Conservation (phyloP, 2,888 invertebrate genomes). For the Microchrysa polita region DNA sequence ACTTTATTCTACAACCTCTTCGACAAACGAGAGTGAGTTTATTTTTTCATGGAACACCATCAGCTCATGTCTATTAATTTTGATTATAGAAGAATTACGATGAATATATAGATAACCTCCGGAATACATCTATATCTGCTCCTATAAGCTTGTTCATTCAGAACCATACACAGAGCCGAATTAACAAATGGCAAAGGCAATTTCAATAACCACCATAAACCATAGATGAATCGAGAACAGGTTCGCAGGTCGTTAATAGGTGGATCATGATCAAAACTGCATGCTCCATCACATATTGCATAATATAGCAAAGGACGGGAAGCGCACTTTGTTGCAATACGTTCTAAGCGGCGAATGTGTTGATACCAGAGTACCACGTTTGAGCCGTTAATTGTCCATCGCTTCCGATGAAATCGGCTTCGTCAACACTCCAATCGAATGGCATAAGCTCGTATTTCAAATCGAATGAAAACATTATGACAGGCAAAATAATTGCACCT, state of each 20-base stretch:
- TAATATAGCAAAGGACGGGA: conserved; percentile 3
- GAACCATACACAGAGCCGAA: too few species aligned
- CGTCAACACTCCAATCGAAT: background rate
- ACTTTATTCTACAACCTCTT: too few species aligned
- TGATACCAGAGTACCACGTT: background rate
- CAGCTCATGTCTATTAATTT: too few species aligned
- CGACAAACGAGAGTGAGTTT: too few species aligned
- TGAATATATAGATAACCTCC: too few species aligned
- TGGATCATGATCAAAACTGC: conserved; percentile 26
- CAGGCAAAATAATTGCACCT: conserved; percentile 39
- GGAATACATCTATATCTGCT: too few species aligned
- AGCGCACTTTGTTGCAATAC: background rate
- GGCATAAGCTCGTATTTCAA: conserved; percentile 27
- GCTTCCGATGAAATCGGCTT: conserved; percentile 10
- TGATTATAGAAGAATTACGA: too few species aligned
- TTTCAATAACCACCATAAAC: background rate
- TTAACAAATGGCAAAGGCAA: conserved; percentile 12
- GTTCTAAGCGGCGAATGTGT: background rate
- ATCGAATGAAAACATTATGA: conserved; percentile 28
- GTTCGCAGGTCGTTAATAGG: conserved; percentile 27
- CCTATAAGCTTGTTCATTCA: too few species aligned
- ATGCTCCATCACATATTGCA: conserved; percentile 31
- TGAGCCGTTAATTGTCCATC: conserved; percentile 23
- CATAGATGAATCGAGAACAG: conserved; percentile 16
- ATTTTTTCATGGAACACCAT: too few species aligned